Conservation (phyloP, 1,140 invertebrate genomes). For the Megalonaias nervosa region DNA sequence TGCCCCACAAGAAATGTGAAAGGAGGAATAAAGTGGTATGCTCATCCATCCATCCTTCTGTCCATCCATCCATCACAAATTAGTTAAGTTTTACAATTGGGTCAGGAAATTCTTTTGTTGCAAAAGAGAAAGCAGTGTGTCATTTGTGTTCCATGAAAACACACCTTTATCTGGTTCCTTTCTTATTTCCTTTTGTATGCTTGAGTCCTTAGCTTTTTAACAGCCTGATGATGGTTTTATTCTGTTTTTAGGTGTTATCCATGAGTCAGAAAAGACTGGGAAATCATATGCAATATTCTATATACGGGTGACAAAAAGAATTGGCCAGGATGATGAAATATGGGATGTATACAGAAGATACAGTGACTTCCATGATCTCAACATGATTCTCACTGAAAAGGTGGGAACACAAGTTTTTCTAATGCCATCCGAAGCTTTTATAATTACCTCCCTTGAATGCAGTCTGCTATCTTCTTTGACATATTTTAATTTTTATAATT, state of each 20-base stretch:
- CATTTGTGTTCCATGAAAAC: no score
- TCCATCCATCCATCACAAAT: no score
- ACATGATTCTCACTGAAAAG: conserved; percentile 74
- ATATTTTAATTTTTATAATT: neutral
- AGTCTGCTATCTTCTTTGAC: neutral
- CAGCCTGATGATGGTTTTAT: no score
- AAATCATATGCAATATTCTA: conserved; percentile 91
- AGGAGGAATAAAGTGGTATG: no score
- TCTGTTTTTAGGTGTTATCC: conserved; percentile 57
- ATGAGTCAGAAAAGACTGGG: conserved; percentile 72
- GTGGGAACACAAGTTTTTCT: conserved; percentile 75
- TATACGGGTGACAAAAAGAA: conserved; percentile 81
- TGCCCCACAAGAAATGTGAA: no score
- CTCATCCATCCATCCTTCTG: no score
- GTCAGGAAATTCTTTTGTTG: no score
- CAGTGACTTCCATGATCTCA: conserved; percentile 92
- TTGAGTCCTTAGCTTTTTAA: no score
- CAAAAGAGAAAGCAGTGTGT: no score
- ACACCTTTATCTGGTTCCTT: no score
- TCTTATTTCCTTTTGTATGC: no score
- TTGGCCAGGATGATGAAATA: conserved; percentile 78
- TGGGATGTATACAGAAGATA: conserved; percentile 80
- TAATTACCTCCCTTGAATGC: neutral
- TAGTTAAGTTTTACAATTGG: no score
- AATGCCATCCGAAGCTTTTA: neutral